Evolutionary conservation across 2,797 vertebrate species (phyloP).

Genomic region (Pipistrellus pygmaeus): DNA sequence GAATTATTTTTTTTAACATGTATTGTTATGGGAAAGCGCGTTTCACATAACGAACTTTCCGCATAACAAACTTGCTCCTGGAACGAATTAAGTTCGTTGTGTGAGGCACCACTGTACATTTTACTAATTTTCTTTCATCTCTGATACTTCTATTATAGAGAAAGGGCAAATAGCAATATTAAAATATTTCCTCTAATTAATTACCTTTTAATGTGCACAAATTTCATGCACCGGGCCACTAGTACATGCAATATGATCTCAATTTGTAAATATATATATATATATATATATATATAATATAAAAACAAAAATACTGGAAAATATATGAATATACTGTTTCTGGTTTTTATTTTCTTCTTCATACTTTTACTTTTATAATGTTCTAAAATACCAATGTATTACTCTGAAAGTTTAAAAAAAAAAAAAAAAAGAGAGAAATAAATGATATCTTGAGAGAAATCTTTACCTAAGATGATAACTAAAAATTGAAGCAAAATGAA

Average conservation of each 20-base stretch:
- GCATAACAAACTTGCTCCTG: too few relatives aligned
- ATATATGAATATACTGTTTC: neutral
- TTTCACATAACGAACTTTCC: too few relatives aligned
- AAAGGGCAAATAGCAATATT: too few relatives aligned
- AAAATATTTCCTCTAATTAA: too few relatives aligned
- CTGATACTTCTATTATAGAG: too few relatives aligned
- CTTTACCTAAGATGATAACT: slow-evolving; percentile 31
- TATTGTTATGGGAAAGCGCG: too few relatives aligned
- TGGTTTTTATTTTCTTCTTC: slow-evolving; percentile 4
- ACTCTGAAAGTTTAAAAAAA: slow-evolving; percentile 9
- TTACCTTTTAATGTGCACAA: too few relatives aligned
- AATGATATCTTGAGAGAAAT: slow-evolving; percentile 42
- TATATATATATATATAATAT: neutral
- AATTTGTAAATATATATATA: slow-evolving; percentile 24
- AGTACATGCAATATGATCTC: neutral
- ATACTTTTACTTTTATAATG: neutral
- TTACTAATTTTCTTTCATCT: too few relatives aligned
- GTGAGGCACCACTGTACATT: too few relatives aligned
- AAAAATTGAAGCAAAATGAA: neutral
- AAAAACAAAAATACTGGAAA: slow-evolving; percentile 40
- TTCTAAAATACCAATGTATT: neutral
- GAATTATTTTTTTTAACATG: too few relatives aligned
- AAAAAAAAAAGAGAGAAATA: slow-evolving; percentile 15
- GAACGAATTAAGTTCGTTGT: too few relatives aligned
- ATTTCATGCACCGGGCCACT: too few relatives aligned